These are phyloP conservation scores for Metallyticus violacea DNA, from an alignment of 2,888 invertebrate genomes.

Conservation along the genomic window DNA sequence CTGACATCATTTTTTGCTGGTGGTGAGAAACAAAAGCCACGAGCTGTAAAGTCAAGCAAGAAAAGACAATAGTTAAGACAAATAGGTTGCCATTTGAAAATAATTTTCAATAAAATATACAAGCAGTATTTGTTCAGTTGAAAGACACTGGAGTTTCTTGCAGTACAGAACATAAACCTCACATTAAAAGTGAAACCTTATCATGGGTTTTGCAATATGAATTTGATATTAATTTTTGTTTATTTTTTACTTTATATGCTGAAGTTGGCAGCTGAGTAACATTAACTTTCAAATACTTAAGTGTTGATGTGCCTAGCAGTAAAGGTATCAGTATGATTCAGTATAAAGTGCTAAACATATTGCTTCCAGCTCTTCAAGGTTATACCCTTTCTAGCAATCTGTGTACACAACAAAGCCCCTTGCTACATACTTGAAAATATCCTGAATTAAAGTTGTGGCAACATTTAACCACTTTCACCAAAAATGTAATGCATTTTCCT, in stretches of 20 bases:
- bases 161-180: not conserved
- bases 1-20: constrained; percentile 84
- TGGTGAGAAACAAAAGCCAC: constrained; percentile 53
- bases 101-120: not conserved
- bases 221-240: not conserved
- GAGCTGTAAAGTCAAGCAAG: constrained; percentile 47
- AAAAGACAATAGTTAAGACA: constrained; percentile 45
- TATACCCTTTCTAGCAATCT: no score
- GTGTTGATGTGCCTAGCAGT: no score
- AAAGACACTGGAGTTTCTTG: not conserved
- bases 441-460: no score
- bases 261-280: not conserved
- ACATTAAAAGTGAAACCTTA: not conserved
- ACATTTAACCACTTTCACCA: no score
- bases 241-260: not conserved
- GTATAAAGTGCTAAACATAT: no score
- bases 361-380: no score
- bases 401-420: no score
- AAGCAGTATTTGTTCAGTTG: not conserved
- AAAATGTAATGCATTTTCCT: no score
- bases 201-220: not conserved
- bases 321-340: no score
- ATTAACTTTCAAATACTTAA: no score
- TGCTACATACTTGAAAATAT: no score
- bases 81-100: not conserved